Base-by-base conservation (phyloP, 2,888 invertebrate species). In the Zeuzera pyrina region DNA sequence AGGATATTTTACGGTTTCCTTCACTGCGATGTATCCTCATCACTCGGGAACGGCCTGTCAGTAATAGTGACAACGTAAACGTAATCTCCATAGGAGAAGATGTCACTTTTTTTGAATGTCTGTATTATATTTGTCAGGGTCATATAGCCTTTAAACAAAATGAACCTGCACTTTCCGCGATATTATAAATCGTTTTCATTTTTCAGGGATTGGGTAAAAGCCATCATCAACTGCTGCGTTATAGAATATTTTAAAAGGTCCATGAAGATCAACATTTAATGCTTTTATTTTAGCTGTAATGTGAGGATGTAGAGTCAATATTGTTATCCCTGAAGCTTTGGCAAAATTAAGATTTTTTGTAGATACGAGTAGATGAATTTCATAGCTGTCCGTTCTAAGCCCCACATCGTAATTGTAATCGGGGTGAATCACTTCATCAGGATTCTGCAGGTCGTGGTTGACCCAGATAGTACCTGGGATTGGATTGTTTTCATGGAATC, bases 231-330 rank as follows among this genome's bases (percentile, higher is more conserved):
- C 42, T 26, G 55, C 52, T 16, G 43, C 36, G 41, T 52, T 47
- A 31, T 56, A 57, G n/a, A n/a, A n/a, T 33, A 42, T 37, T 33
- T 67, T 68, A 31, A 67, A 54, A 16, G 63, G 65, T 7, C 56
- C 56, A 46, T 52, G 64, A 6, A 66, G 48, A 28, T 52, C 47
- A 15, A 58, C 48, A 45, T 71, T 62, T 13, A 68, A 42, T 14
- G 65, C 67, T 46, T 71, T 69, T 30, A 69, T 37, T 40, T 59
- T 62, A 38, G 61, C 62, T 15, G 56, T 53, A 34, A 58, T 58
- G 43, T 72, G 65, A 7, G 64, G 68, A 21, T 59, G 65, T 31
- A 67, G 49, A 3, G 63, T 58, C 25, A 70, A 45, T 33, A 68
- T 39, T 31, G 54, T 45, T 15, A 73, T 56, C 8, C 68, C 60